Percentiles rank a stretch among this genome's conserved stretches.
Evolutionary conservation across 92 coral and sea anemone species (phyloP).

Genomic region (Ricordea florida): DNA sequence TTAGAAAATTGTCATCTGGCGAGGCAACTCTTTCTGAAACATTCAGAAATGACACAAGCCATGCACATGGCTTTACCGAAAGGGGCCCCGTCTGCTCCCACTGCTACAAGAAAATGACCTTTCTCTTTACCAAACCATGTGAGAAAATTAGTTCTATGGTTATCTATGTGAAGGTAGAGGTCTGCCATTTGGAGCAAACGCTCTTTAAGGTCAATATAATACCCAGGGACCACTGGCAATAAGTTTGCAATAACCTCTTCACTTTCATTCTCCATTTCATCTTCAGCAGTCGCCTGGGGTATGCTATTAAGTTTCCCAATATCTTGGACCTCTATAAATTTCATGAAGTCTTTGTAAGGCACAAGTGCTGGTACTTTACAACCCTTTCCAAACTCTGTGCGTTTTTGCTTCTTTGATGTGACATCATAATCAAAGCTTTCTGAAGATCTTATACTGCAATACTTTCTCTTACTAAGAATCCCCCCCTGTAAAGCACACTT

Average conservation of each 20-base stretch:
- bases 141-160: constrained; percentile 36
- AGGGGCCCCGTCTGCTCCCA: constrained; percentile 85
- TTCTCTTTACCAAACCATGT: constrained; percentile 69
- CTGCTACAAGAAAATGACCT: constrained; percentile 64
- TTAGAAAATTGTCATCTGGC: constrained; percentile 59
- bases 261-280: constrained; percentile 43
- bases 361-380: constrained; percentile 54
- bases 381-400: constrained; percentile 43
- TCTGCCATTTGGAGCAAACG: constrained; percentile 60
- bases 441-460: constrained; percentile 24
- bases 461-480: constrained; percentile 55
- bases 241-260: constrained; percentile 33
- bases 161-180: constrained; percentile 35
- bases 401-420: constrained; percentile 21
- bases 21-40: constrained; percentile 63
- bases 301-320: constrained; percentile 58
- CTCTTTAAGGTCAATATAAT: constrained; percentile 56
- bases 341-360: constrained; percentile 63
- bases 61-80: constrained; percentile 65
- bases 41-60: constrained; percentile 75
- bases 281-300: constrained; percentile 54
- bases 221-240: constrained; percentile 48
- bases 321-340: constrained; percentile 52
- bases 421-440: constrained; percentile 42
- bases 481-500: constrained; percentile 46